These are phyloP conservation scores for Acronicta aceris DNA, from an alignment of 2,888 invertebrate species.

Conservation along the genomic window DNA sequence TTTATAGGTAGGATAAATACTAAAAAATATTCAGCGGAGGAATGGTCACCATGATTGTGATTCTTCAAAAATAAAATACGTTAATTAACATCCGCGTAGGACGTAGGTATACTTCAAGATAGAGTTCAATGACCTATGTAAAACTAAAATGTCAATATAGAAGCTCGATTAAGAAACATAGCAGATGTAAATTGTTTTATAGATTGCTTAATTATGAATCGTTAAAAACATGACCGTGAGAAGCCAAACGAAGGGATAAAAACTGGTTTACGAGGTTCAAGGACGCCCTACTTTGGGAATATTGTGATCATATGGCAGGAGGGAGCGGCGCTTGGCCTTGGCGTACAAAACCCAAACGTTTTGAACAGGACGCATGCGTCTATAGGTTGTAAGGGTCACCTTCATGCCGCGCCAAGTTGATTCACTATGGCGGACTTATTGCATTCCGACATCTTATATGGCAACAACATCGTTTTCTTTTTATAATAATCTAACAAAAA, in stretches of 20 bases:
- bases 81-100: background rate
- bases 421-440: conserved; percentile 31
- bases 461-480: background rate
- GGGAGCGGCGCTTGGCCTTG: conserved; percentile 38
- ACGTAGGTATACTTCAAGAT: background rate
- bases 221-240: conserved; percentile 11
- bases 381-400: conserved; percentile 67
- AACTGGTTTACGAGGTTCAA: conserved; percentile 67
- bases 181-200: conserved; percentile 2
- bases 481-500: background rate
- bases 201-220: conserved; percentile 1
- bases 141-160: conserved; percentile 1
- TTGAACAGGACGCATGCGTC: conserved; percentile 65
- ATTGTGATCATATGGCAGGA: conserved; percentile 42
- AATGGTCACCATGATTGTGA: conserved; percentile 12
- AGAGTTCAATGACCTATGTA: conserved; percentile 4
- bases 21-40: conserved; percentile 10
- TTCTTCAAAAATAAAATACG: background rate
- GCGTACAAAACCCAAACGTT: conserved; percentile 51
- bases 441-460: conserved; percentile 16
- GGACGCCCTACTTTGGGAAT: conserved; percentile 62
- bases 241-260: conserved; percentile 37
- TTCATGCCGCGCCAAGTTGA: conserved; percentile 30
- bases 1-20: conserved; percentile 3
- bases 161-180: conserved; percentile 14